Percentiles rank a stretch among this genome's conserved stretches.
Evolutionary conservation across 2,113 vertebrate species (phyloP).

Genomic region (Miniopterus natalensis): DNA sequence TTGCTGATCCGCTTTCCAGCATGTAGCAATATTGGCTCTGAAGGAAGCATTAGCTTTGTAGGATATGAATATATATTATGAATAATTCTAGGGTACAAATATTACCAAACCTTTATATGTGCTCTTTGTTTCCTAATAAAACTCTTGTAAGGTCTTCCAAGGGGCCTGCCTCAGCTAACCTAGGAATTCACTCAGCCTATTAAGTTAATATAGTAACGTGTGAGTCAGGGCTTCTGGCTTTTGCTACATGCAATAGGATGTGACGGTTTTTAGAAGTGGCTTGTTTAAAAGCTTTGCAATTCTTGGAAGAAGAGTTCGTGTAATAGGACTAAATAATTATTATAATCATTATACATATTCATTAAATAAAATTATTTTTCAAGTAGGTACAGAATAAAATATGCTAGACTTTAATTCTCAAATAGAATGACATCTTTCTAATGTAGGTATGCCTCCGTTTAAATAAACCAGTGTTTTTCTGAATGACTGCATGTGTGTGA

Average conservation of each 20-base stretch:
- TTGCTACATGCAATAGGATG: conserved; percentile 7
- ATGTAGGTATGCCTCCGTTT: background rate
- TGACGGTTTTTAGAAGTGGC: conserved; percentile 72
- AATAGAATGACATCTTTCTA: background rate
- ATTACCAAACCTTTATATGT: background rate
- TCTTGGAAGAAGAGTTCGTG: conserved; percentile 59
- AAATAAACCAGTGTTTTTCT: conserved; percentile 22
- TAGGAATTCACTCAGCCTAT: conserved; percentile 56
- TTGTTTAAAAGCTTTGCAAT: conserved; percentile 74
- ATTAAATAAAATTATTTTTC: conserved; percentile 68
- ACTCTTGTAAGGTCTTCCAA: conserved; percentile 43
- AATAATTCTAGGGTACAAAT: background rate
- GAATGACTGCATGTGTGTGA: background rate
- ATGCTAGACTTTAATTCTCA: conserved; percentile 44
- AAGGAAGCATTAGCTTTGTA: conserved; percentile 27
- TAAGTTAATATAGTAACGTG: conserved; percentile 58
- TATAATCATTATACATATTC: conserved; percentile 68
- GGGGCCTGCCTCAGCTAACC: conserved; percentile 23
- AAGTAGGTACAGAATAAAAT: conserved; percentile 55
- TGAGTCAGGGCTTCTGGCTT: conserved; percentile 49
- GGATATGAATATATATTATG: conserved; percentile 50
- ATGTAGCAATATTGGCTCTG: background rate
- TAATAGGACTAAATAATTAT: conserved; percentile 67
- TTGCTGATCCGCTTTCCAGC: conserved; percentile 61
- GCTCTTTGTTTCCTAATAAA: conserved; percentile 70